Evolutionary conservation across 1,140 invertebrate species (phyloP).

Genomic region (Whitmania pigra): DNA sequence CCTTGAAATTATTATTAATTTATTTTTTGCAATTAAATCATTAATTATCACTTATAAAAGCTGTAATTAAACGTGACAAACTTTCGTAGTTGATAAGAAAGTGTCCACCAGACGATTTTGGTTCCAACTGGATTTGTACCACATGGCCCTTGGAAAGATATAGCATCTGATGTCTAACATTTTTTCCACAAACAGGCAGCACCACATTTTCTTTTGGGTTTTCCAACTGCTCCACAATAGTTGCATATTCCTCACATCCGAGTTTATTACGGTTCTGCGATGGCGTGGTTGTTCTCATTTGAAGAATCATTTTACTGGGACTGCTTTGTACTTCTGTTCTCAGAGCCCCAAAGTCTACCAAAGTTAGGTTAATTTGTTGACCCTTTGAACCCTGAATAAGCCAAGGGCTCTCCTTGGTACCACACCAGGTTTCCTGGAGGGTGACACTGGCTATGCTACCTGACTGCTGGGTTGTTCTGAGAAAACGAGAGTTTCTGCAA

Average conservation of each 20-base stretch:
- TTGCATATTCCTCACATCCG: conserved; percentile 15
- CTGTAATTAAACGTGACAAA: background rate
- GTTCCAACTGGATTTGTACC: conserved; percentile 9
- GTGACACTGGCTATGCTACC: conserved; percentile 18
- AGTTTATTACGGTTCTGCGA: background rate
- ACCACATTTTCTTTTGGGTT: background rate
- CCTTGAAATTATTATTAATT: no score
- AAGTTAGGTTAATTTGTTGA: conserved; percentile 17
- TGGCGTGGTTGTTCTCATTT: background rate
- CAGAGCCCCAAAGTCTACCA: conserved; percentile 8
- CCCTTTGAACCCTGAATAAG: conserved; percentile 16
- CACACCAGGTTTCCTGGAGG: conserved; percentile 11
- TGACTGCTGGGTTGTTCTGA: background rate
- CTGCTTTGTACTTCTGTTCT: background rate
- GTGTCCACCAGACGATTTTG: background rate
- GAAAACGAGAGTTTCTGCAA: conserved; percentile 3
- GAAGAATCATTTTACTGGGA: background rate
- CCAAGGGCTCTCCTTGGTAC: conserved; percentile 11
- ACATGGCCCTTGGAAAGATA: conserved; percentile 12
- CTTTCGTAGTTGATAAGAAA: conserved; percentile 19
- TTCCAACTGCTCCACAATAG: conserved; percentile 2
- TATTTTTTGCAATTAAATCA: background rate
- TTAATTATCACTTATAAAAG: background rate
- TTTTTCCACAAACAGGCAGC: conserved; percentile 7
- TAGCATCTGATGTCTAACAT: background rate